Conservation (phyloP, 2,888 invertebrate species). For the Endotricha flammealis region DNA sequence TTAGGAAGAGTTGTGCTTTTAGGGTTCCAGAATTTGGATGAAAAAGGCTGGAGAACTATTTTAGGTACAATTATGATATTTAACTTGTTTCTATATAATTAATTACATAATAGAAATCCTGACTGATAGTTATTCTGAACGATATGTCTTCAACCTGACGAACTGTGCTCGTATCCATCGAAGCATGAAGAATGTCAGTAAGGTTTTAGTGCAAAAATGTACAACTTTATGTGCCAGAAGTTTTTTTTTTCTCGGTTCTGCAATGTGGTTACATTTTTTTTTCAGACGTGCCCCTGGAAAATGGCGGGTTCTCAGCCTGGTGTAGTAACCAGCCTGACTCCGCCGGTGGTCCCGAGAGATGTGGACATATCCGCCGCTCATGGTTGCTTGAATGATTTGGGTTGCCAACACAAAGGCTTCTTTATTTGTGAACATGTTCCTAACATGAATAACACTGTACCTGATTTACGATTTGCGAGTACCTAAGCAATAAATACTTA, state of each 20-base stretch:
- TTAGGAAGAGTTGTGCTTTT: slow-evolving; percentile 33
- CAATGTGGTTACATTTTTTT: too few relatives aligned
- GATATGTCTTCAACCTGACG: too few relatives aligned
- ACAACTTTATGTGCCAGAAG: too few relatives aligned
- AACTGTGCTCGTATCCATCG: too few relatives aligned
- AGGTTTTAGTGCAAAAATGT: too few relatives aligned
- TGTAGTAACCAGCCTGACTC: slow-evolving; percentile 45
- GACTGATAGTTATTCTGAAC: too few relatives aligned
- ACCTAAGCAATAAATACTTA: too few relatives aligned
- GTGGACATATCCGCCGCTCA: slow-evolving; percentile 57
- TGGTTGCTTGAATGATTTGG: slow-evolving; percentile 22
- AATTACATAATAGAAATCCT: too few relatives aligned
- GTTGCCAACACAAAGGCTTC: neutral
- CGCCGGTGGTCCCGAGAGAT: slow-evolving; percentile 36
- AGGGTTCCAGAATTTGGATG: slow-evolving; percentile 33
- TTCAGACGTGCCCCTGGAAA: slow-evolving; percentile 34
- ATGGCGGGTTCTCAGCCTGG: slow-evolving; percentile 47
- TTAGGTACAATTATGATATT: slow-evolving; percentile 32
- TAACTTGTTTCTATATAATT: too few relatives aligned
- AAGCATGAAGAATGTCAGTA: too few relatives aligned
- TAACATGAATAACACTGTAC: neutral
- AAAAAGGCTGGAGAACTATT: slow-evolving; percentile 37
- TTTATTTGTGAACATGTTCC: slow-evolving; percentile 2
- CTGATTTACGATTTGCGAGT: neutral
- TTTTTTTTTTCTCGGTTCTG: too few relatives aligned